Base-by-base conservation (phyloP, 2,113 vertebrate genomes). In the Suncus etruscus region DNA sequence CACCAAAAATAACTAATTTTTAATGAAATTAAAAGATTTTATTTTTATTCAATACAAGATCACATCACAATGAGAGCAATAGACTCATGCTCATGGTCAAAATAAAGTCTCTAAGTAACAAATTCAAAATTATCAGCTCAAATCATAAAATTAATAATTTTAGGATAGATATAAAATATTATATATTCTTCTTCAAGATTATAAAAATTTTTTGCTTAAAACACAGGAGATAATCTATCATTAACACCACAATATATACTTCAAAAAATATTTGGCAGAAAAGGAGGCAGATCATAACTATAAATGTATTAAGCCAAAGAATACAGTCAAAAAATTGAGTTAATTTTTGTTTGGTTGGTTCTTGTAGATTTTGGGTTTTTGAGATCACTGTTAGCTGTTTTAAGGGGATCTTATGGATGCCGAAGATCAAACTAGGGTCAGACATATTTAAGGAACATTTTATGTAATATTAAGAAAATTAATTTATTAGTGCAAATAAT, bases 221-320 rank as follows among this genome's bases (percentile, higher is more conserved):
- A 70, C 11, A 54, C 11, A 74, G 87, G 87, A 81, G 25, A 86
- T 45, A 92, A 45, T 47, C 18, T 61, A 2, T 66, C 78, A 91
- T 32, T 51, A 31, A 85, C 18, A 81, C 1, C n/a, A n/a, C n/a
- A 24, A 92, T 45, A 75, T n/a, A 63, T 78, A n/a, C 27, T 14
- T n/a, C n/a, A 20, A 83, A 10, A 70, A 84, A 63, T 50, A 76
- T 1, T 83, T 87, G 47, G n/a, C 50, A 82, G 16, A 18, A 75
- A 82, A 89, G 15, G 32, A 87, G 27, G 16, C 87, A 91, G 86
- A 48, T 72, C 14, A 78, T 86, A 69, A 90, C 27, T 66, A 70
- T 50, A 69, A 5, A 63, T 81, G 77, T 50, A 81, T 48, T 83
- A 87, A 94, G 79, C n/a, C 73, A 80, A 75, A 86, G 25, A 85